A percentile compares a stretch with the other conserved stretches of the same genome.
phyloP scores from a whole-genome alignment of 2,888 invertebrate genomes.

The Microctonus brassicae region DNA sequence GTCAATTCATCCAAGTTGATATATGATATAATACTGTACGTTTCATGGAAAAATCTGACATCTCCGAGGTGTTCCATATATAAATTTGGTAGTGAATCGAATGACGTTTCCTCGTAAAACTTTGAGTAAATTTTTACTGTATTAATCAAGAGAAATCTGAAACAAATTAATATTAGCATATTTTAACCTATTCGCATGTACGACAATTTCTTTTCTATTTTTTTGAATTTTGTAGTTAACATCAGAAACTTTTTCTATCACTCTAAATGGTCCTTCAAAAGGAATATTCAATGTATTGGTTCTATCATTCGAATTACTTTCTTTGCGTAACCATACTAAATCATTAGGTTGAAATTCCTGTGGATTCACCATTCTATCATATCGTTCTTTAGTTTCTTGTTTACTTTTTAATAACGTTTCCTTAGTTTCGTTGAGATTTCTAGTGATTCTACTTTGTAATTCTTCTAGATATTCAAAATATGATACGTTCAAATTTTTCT shows the following conservation, averaged over 20 bases:
- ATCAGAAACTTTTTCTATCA: constrained; percentile 21
- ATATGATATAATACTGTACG: constrained; percentile 21
- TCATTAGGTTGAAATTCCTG: constrained; percentile 12
- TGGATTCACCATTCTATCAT: constrained; percentile 21
- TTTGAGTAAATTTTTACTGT: too few species aligned
- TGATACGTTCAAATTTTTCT: background rate
- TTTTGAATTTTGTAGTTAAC: constrained; percentile 27
- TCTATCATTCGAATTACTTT: constrained; percentile 43
- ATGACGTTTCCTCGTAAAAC: background rate
- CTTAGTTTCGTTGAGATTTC: constrained; percentile 6
- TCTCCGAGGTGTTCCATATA: constrained; percentile 9
- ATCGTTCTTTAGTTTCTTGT: constrained; percentile 20
- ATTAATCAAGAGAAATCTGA: constrained; percentile 18
- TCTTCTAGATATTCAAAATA: constrained; percentile 26
- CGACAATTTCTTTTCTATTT: constrained; percentile 17
- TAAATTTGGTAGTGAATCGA: background rate
- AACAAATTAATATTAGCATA: constrained; percentile 36
- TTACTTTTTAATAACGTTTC: constrained; percentile 22
- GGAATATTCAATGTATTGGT: constrained; percentile 21
- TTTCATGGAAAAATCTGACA: constrained; percentile 8
- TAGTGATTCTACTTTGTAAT: background rate
- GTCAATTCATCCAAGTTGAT: constrained; percentile 11
- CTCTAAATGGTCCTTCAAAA: constrained; percentile 28
- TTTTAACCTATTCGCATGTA: constrained; percentile 31
- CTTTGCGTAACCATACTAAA: constrained; percentile 22